Evolutionary conservation across 2,113 vertebrate species (phyloP), one percentile per base, ranked within the genome.

Genomic region (Percina caprodes): DNA sequence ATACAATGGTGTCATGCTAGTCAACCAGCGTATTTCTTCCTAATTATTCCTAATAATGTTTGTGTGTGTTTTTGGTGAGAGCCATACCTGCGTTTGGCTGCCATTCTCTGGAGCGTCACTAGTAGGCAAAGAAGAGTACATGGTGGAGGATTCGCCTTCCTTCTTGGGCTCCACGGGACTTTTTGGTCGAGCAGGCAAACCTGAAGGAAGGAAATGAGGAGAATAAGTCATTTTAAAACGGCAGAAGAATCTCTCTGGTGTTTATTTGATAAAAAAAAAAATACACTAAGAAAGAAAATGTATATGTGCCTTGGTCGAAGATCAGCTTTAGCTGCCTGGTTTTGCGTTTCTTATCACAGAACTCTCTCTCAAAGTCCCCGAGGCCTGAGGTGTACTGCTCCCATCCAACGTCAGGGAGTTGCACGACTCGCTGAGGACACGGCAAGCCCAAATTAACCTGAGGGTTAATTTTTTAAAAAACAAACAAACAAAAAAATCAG

Each of bases 351-450:
- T 97, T 96, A 91, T 99, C 97, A 58, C 95, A 98, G 91, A 98
- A 97, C 89, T 99, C 98, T 90, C 96, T 96, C 92, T 99, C 97
- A 80, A 99, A 99, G 86, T 99, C 97, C 6, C 97, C 96, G 69
- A 99, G 96, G 84, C 97, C 97, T 71, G 95, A 97, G 69, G 98
- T 99, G 93, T 99, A 99, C 91, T 99, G 97, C 93, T 99, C 98
- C 98, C 98, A 99, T 5, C 96, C 91, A 49, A 99, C 95, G 63
- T 99, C 97, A 21, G 98, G 98, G 82, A 99, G 96, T 74, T 99
- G 97, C 80, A 99, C 98, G 70, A 99, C 97, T 86, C 97, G 96
- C 93, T 99, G 98, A 68, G 98, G 97, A 88, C 96, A 96, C 23
- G 98, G 98, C 94, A 99, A 91, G 58, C 96, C 97, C 94, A 99